These are phyloP conservation scores for Rosalia funebris DNA, from an alignment of 2,888 invertebrate species.

Conservation along the genomic window DNA sequence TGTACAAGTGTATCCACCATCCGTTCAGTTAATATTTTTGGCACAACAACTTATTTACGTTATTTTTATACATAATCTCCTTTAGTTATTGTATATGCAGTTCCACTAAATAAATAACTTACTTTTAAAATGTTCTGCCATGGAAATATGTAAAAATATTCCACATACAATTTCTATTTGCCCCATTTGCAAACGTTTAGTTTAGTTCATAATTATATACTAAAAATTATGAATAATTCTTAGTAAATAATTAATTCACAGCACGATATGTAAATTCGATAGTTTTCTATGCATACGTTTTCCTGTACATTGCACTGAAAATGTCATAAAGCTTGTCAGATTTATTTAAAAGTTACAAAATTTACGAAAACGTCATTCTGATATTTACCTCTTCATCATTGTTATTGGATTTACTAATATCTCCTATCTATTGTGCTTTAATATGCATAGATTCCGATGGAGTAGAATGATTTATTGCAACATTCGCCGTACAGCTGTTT, in stretches of 20 bases:
- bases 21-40: conserved; percentile 18
- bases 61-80: neutral
- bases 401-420: too few species aligned
- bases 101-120: neutral
- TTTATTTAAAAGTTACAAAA: conserved; percentile 20
- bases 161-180: neutral
- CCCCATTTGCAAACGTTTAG: conserved; percentile 2
- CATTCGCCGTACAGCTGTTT: too few species aligned
- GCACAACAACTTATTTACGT: conserved; percentile 8
- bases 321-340: conserved; percentile 23
- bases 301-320: conserved; percentile 52
- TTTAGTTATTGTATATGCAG: neutral
- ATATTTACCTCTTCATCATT: neutral
- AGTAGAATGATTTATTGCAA: too few species aligned
- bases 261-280: conserved; percentile 64
- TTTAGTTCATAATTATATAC: conserved; percentile 9
- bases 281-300: conserved; percentile 41
- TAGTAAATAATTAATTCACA: conserved; percentile 52
- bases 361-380: neutral
- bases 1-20: neutral
- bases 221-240: conserved; percentile 14
- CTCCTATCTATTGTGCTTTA: too few species aligned
- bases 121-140: neutral
- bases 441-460: too few species aligned
- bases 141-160: neutral